phyloP scores from a whole-genome alignment of 2,888 invertebrate genomes.

The Macrophya alboannulata region DNA sequence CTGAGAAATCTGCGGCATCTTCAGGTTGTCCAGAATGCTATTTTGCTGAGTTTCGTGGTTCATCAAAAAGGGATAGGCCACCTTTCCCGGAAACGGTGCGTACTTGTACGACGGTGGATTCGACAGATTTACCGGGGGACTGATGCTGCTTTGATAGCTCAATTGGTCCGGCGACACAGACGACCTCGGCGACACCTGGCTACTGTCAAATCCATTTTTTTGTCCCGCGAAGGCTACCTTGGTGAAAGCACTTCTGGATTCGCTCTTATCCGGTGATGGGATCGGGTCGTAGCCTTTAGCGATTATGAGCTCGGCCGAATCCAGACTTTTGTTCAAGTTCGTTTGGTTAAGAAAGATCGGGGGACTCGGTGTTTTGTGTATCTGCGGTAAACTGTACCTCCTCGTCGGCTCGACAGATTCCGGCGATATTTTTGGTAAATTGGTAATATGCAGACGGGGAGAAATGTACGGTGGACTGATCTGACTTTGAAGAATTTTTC shows the following conservation, averaged over 20 bases:
- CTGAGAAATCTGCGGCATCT: constrained; percentile 73
- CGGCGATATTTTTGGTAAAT: constrained; percentile 81
- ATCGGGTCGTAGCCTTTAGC: constrained; percentile 70
- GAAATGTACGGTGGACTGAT: constrained; percentile 82
- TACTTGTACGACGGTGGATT: constrained; percentile 81
- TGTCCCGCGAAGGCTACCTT: constrained; percentile 84
- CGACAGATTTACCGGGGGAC: constrained; percentile 85
- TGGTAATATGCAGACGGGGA: constrained; percentile 79
- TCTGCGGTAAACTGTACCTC: constrained; percentile 61
- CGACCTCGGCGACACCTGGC: constrained; percentile 84
- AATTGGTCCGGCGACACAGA: constrained; percentile 90
- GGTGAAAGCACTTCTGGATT: constrained; percentile 90
- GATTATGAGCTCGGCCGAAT: constrained; percentile 30
- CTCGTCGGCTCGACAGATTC: constrained; percentile 73
- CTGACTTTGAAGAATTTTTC: constrained; percentile 76
- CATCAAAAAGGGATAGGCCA: constrained; percentile 76
- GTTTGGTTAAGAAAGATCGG: constrained; percentile 63
- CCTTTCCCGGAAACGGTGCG: constrained; percentile 73
- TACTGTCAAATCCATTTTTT: constrained; percentile 73
- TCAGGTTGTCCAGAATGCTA: constrained; percentile 73
- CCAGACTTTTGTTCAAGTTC: constrained; percentile 46
- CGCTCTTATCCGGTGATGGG: constrained; percentile 61
- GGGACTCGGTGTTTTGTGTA: constrained; percentile 74
- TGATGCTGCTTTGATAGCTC: constrained; percentile 90
- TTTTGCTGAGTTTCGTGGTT: constrained; percentile 66